Conservation (phyloP, 2,797 vertebrate genomes). For the Heliangelus exortis region DNA sequence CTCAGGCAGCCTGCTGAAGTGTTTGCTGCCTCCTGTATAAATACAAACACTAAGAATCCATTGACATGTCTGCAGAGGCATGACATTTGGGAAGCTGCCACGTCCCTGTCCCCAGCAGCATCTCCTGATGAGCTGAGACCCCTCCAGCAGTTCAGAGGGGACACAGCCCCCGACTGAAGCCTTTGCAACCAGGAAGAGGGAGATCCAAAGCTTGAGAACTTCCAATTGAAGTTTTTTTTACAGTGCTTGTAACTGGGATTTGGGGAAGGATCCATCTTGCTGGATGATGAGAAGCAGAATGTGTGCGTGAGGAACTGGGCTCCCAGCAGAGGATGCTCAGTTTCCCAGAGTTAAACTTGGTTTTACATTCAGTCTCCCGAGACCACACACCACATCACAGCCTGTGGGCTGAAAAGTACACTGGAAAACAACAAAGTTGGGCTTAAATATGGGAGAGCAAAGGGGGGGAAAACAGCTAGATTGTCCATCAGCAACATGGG, state of each 20-base stretch:
- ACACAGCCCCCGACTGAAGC: neutral
- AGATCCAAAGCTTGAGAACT: conserved; percentile 26
- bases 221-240: neutral
- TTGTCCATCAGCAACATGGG: conserved; percentile 49
- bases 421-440: conserved; percentile 9
- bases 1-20: neutral
- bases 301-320: neutral
- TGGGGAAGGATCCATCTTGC: conserved; percentile 7
- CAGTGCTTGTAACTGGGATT: conserved; percentile 7
- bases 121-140: conserved; percentile 2
- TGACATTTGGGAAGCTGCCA: neutral
- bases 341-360: neutral
- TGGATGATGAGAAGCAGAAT: neutral
- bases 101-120: neutral
- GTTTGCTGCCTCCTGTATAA: neutral
- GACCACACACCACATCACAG: neutral
- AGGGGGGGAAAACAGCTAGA: neutral
- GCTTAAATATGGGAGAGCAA: conserved; percentile 36
- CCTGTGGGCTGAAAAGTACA: neutral
- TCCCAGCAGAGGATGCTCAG: neutral
- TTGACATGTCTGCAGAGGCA: neutral
- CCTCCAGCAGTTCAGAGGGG: neutral
- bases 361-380: conserved; percentile 53
- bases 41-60: neutral
- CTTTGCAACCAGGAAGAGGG: neutral